These are phyloP conservation scores for Argyresthia goedartella DNA, from an alignment of 2,888 invertebrate species.

Conservation along the genomic window DNA sequence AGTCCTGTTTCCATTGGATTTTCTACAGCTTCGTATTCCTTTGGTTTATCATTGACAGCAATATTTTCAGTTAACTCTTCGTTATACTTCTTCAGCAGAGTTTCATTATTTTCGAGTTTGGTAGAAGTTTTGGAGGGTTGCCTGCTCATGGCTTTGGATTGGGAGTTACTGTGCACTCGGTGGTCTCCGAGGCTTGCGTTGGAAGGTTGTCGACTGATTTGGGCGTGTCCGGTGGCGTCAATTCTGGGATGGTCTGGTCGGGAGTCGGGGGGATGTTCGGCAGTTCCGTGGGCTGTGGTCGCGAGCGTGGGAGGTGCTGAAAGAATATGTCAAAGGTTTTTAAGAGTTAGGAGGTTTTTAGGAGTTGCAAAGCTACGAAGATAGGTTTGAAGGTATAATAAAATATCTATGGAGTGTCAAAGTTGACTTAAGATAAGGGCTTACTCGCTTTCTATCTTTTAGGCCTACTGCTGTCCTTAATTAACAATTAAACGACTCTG, in stretches of 20 bases:
- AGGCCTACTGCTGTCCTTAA: no score
- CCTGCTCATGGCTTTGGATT: constrained; percentile 12
- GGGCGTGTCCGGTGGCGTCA: constrained; percentile 53
- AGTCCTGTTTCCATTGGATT: constrained; percentile 26
- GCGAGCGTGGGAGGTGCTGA: constrained; percentile 61
- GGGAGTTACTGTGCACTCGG: constrained; percentile 19
- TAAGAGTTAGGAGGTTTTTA: not conserved
- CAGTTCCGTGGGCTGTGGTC: constrained; percentile 42
- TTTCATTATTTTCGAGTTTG: constrained; percentile 18
- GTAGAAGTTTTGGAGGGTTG: constrained; percentile 27
- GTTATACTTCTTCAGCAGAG: constrained; percentile 3
- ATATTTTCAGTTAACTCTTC: constrained; percentile 9
- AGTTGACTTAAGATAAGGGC: no score
- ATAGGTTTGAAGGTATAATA: no score
- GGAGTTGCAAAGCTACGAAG: no score
- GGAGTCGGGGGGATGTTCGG: constrained; percentile 39
- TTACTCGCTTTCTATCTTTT: no score
- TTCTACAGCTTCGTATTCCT: constrained; percentile 8
- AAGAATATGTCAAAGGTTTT: constrained; percentile 13
- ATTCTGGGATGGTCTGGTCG: constrained; percentile 51
- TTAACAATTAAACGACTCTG: no score
- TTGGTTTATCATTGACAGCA: constrained; percentile 9
- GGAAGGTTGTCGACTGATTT: constrained; percentile 12
- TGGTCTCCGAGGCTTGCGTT: constrained; percentile 20
- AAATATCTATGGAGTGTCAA: no score